Conservation (phyloP, 1,140 invertebrate species). For the Anoplolepis gracilipes region DNA sequence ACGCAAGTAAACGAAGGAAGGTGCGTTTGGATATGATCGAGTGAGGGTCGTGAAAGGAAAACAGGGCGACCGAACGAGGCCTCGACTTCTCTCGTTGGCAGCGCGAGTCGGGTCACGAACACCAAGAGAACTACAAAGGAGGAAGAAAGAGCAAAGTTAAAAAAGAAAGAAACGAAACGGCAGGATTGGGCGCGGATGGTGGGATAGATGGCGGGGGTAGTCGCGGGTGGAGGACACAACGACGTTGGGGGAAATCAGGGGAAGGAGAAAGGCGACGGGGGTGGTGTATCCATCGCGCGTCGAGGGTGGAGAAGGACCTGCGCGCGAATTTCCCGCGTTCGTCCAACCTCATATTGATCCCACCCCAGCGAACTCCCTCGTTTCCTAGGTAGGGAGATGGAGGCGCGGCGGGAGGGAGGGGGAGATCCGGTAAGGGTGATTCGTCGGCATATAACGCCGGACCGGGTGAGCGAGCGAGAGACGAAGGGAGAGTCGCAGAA, state of each 20-base stretch:
- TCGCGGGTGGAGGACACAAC: constrained; percentile 1
- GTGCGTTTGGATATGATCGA: constrained; percentile 59
- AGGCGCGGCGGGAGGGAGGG: constrained; percentile 10
- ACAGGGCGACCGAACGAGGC: constrained; percentile 29
- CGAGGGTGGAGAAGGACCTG: constrained; percentile 82
- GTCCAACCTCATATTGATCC: constrained; percentile 86
- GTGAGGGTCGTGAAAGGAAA: constrained; percentile 53
- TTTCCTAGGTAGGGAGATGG: constrained; percentile 48
- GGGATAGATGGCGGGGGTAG: not conserved
- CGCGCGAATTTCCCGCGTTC: constrained; percentile 86
- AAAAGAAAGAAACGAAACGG: constrained; percentile 4
- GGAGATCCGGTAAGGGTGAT: constrained; percentile 55
- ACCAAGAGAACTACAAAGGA: not conserved
- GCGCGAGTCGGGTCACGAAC: constrained; percentile 51
- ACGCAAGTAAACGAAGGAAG: constrained; percentile 29
- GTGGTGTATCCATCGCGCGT: constrained; percentile 65
- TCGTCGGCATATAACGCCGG: constrained; percentile 68
- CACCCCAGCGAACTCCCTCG: constrained; percentile 79
- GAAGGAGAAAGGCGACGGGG: constrained; percentile 28
- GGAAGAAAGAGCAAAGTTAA: not conserved
- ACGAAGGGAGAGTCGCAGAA: constrained; percentile 80
- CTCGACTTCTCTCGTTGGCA: constrained; percentile 47
- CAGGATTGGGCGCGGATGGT: constrained; percentile 21
- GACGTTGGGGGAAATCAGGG: constrained; percentile 12
- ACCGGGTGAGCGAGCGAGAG: constrained; percentile 48